Evolutionary conservation across 2,113 vertebrate species (phyloP).

Genomic region (Oplegnathus fasciatus): DNA sequence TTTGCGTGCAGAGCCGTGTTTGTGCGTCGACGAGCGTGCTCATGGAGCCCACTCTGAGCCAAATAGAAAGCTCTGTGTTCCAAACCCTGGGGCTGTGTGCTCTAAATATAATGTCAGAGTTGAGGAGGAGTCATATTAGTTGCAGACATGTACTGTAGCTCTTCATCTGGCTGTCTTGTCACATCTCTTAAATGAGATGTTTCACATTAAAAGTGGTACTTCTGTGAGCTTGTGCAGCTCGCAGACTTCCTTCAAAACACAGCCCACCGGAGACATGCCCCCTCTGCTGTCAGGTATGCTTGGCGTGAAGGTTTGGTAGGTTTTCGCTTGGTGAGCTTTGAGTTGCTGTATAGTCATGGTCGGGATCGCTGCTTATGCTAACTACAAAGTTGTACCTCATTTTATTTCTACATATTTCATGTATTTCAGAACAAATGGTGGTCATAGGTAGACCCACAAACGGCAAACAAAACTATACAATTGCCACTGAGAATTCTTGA

Average conservation of each 20-base stretch:
- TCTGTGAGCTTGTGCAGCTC: background rate
- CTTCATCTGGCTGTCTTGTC: background rate
- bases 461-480: too few species aligned
- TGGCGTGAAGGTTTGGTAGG: background rate
- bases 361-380: too few species aligned
- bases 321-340: too few species aligned
- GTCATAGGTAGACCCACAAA: too few species aligned
- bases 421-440: too few species aligned
- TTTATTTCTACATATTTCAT: too few species aligned
- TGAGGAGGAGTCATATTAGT: constrained; percentile 8
- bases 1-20: background rate
- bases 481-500: too few species aligned
- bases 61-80: background rate
- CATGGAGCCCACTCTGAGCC: background rate
- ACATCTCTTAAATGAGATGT: background rate
- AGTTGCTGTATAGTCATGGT: too few species aligned
- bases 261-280: too few species aligned
- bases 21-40: background rate
- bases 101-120: constrained; percentile 36
- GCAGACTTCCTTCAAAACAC: too few species aligned
- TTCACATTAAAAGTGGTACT: background rate
- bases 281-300: too few species aligned
- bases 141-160: constrained; percentile 1
- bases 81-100: background rate
- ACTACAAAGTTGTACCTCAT: too few species aligned